Evolutionary conservation across 2,797 vertebrate genomes (phyloP), one percentile per base, ranked within the genome.

Genomic region (Pangasius krempfi): DNA sequence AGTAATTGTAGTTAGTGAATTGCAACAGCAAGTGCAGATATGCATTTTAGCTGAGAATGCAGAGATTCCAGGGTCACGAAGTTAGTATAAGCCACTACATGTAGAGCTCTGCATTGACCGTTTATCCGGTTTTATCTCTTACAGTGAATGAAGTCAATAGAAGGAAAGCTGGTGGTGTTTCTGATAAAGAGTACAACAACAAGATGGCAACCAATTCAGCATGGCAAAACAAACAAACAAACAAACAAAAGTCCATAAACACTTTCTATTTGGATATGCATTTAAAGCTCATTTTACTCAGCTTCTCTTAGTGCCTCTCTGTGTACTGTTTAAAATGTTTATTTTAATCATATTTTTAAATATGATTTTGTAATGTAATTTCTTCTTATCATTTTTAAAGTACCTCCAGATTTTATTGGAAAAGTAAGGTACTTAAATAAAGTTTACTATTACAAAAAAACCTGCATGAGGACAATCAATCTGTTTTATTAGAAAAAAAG

Each of bases 21-120:
- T 3, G 1, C 30, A 66, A 70, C 2, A 70, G n/a, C 66, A 70
- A 70, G 30, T 6, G 30, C 30, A 76, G 40, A 76, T 76, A 76
- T 9, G 40, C 37, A 76, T 76, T 76, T 76, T 13, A 76, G 73
- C 72, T 75, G 72, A 75, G 72, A 44, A 44, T 76, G 73, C 73
- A 70, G 30, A 76, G 73, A 47, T 50, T 7, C 47, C 73, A 76
- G 73, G 22, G 40, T 47, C 73, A 47, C 10, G 18, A 70, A 70
- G 5, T 37, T 18, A 76, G 40, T 75, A 25, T 44, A 47, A 75
- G 9, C 8, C 40, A 75, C 25, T 47, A 75, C 20, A 47, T 75
- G 18, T 25, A 75, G 72, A 75, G 40, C 20, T 47, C 18, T 75
- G 40, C 20, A 25, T 5, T 40, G 72, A 72, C 4, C 18, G 1